A percentile compares a stretch with the other conserved stretches of the same genome.
phyloP scores from a whole-genome alignment of 1,140 invertebrate species.

The Anadara kagoshimensis region DNA sequence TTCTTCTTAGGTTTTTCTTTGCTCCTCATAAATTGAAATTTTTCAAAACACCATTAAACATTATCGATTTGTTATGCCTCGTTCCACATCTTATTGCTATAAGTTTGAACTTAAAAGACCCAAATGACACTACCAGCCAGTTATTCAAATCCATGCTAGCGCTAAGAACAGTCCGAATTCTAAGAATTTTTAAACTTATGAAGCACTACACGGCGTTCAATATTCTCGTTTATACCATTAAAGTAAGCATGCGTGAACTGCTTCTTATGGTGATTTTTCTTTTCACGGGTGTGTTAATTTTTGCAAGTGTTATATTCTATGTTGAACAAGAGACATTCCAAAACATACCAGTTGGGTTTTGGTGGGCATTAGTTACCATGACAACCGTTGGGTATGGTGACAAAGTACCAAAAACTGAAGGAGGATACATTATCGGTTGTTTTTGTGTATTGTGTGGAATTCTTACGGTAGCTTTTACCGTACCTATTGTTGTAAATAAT shows the following conservation, averaged over 20 bases:
- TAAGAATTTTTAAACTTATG: slow-evolving; percentile 72
- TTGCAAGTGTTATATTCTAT: slow-evolving; percentile 71
- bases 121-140: slow-evolving; percentile 49
- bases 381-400: slow-evolving; percentile 95
- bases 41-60: slow-evolving; percentile 59
- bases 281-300: slow-evolving; percentile 70
- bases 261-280: slow-evolving; percentile 70
- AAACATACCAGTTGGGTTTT: slow-evolving; percentile 95
- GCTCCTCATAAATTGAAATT: slow-evolving; percentile 63
- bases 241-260: slow-evolving; percentile 70
- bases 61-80: slow-evolving; percentile 70
- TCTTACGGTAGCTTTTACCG: slow-evolving; percentile 95
- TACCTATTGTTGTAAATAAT: slow-evolving; percentile 98
- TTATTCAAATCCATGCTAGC: slow-evolving; percentile 64
- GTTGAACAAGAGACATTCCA: slow-evolving; percentile 66
- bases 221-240: slow-evolving; percentile 72
- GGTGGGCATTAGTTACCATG: slow-evolving; percentile 99
- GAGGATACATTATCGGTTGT: slow-evolving; percentile 96
- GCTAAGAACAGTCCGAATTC: slow-evolving; percentile 63
- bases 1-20: slow-evolving; percentile 59
- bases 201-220: slow-evolving; percentile 73
- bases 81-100: slow-evolving; percentile 68
- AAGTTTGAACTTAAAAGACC: slow-evolving; percentile 59
- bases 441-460: slow-evolving; percentile 96
- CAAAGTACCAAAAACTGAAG: slow-evolving; percentile 65